Evolutionary conservation across 2,113 vertebrate genomes (phyloP), one percentile per base, ranked within the genome.

Genomic region (Calonectris borealis): DNA sequence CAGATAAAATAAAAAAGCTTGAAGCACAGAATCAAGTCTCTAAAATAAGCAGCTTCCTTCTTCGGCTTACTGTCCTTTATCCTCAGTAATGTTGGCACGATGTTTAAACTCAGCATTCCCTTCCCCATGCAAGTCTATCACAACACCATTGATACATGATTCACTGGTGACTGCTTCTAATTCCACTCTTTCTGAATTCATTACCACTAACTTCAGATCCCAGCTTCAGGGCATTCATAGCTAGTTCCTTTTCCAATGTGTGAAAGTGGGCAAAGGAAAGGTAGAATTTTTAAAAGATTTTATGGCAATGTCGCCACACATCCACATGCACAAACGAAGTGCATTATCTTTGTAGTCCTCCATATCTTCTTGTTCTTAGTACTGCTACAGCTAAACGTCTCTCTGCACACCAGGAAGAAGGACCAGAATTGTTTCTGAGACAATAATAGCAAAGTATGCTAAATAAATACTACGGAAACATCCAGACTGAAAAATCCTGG

Each of bases 401-500:
- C 51, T 68, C 48, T 89, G 22, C 10, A 24, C 2, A 65, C 19
- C 22, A 46, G 40, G 7, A 71, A 73, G 51, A 70, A 75, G 44
- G 51, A 62, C 29, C n/a, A 51, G 34, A 87, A 83, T 71, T 87
- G 32, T 40, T 93, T 82, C 72, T 61, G 38, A 64, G 38, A 71
- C 24, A 90, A 11, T 75, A 86, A 69, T 7, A 88, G 42, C 29
- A 38, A 94, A 83, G 14, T 48, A 89, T 66, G 25, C 54, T 86
- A 92, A 94, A 90, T 42, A 95, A 95, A 94, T 92, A 80, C 80
- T 81, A 61, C 27, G 66, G 58, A 69, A 91, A 80, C 29, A 72
- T 46, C 10, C 58, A 96, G 60, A 90, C 61, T 90, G 72, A 95
- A 93, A 94, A 94, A 96, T 62, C 34, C 66, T 77, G 94, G 60